These are phyloP conservation scores for Cavia porcellus DNA, from an alignment of 2,113 vertebrate species.

Conservation along the genomic window DNA sequence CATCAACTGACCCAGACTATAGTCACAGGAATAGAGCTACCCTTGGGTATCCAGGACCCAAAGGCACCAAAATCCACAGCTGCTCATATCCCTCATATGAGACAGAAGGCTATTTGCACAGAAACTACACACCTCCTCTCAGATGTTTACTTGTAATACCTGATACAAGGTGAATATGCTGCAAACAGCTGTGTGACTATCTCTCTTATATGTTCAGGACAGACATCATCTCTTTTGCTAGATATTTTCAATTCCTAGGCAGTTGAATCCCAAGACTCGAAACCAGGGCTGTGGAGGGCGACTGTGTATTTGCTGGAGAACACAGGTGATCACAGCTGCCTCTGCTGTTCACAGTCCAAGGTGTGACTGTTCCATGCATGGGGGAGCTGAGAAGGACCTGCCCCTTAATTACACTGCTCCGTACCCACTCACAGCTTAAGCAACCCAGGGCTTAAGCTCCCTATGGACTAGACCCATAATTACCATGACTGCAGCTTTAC, in stretches of 20 bases:
- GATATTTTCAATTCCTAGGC: background rate
- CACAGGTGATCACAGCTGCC: background rate
- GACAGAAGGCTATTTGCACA: background rate
- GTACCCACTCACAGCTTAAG: background rate
- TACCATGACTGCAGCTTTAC: accelerated
- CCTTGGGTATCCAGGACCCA: background rate
- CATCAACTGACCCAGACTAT: no score
- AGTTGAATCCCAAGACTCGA: background rate
- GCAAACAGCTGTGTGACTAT: background rate
- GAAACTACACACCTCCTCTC: background rate
- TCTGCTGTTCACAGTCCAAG: accelerated
- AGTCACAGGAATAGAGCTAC: no score
- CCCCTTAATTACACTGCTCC: no score
- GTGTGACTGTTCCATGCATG: accelerated
- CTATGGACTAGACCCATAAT: background rate
- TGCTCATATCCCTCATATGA: background rate
- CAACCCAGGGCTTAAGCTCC: accelerated
- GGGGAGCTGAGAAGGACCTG: background rate
- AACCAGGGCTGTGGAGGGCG: background rate
- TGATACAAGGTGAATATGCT: background rate
- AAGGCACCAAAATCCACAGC: background rate
- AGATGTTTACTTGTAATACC: background rate
- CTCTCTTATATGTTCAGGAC: background rate
- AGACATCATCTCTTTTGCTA: background rate
- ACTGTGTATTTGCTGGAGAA: background rate